Conservation (phyloP, 2,113 vertebrate genomes). For the Abramis brama region DNA sequence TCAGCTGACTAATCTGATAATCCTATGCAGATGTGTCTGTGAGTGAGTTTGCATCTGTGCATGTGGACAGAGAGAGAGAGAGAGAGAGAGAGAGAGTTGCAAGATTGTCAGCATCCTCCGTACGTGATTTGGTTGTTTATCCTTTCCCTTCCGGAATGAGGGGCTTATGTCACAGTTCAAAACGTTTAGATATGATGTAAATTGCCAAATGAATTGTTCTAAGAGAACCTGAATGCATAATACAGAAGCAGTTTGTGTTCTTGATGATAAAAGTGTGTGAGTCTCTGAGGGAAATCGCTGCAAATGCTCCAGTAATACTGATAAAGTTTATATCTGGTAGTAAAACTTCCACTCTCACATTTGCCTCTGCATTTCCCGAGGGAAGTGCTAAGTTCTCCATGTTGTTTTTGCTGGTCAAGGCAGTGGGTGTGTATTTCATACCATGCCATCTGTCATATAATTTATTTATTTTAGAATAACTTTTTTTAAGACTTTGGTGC, state of each 20-base stretch:
- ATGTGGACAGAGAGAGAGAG: conserved; percentile 37
- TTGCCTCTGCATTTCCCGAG: conserved; percentile 12
- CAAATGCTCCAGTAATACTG: conserved; percentile 14
- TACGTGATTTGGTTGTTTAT: conserved; percentile 18
- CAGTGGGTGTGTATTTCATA: conserved; percentile 11
- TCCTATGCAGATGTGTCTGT: conserved; percentile 70
- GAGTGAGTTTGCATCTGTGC: conserved; percentile 58
- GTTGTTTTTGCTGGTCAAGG: conserved; percentile 27
- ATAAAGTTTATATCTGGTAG: conserved; percentile 10
- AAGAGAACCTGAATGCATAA: background rate
- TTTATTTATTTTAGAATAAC: conserved; percentile 24
- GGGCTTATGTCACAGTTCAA: conserved; percentile 15
- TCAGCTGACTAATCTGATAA: conserved; percentile 77
- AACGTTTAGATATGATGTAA: background rate
- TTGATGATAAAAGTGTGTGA: background rate
- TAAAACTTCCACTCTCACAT: conserved; percentile 10
- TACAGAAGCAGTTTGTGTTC: background rate
- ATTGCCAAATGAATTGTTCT: background rate
- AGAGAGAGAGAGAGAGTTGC: conserved; percentile 7
- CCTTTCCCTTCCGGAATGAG: background rate
- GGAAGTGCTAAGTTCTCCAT: conserved; percentile 5
- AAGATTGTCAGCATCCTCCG: conserved; percentile 16
- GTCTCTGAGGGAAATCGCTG: background rate
- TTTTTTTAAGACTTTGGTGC: background rate
- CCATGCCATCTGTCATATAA: conserved; percentile 16